Evolutionary conservation across 2,888 invertebrate species (phyloP).

Genomic region (Watsonalla cultraria): DNA sequence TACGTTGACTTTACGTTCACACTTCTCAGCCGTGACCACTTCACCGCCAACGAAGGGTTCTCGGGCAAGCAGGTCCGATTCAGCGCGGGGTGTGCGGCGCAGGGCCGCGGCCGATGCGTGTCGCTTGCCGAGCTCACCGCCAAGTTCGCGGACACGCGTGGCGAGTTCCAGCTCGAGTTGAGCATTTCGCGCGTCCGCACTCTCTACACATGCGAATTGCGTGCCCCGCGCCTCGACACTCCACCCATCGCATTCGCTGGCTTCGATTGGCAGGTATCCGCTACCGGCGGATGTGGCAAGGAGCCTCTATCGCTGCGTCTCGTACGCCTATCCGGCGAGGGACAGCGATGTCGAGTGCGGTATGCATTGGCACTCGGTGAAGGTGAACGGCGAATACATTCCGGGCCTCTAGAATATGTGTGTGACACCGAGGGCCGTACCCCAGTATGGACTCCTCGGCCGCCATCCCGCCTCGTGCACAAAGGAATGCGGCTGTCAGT

Average conservation of each 20-base stretch:
- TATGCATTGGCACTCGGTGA: slow-evolving; percentile 85
- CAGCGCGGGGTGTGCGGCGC: slow-evolving; percentile 83
- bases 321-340: slow-evolving; percentile 87
- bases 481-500: slow-evolving; percentile 84
- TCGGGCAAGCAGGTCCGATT: slow-evolving; percentile 86
- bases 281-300: slow-evolving; percentile 79
- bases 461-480: slow-evolving; percentile 78
- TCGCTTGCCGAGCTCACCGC: slow-evolving; percentile 83
- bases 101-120: slow-evolving; percentile 86
- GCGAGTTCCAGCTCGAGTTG: slow-evolving; percentile 88
- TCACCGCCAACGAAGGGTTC: slow-evolving; percentile 89
- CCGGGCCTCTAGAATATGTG: slow-evolving; percentile 84
- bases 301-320: slow-evolving; percentile 78
- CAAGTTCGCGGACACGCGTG: slow-evolving; percentile 87
- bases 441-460: slow-evolving; percentile 84
- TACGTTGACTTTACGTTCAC: slow-evolving; percentile 90
- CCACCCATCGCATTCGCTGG: slow-evolving; percentile 86
- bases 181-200: slow-evolving; percentile 87
- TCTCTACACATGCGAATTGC: slow-evolving; percentile 85
- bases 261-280: slow-evolving; percentile 88
- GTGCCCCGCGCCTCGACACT: slow-evolving; percentile 77
- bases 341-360: slow-evolving; percentile 86
- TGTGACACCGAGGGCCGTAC: slow-evolving; percentile 85
- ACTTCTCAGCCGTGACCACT: slow-evolving; percentile 88
- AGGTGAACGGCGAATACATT: slow-evolving; percentile 82